phyloP scores from a whole-genome alignment of 2,797 vertebrate genomes.

The Scolopax rusticola region DNA sequence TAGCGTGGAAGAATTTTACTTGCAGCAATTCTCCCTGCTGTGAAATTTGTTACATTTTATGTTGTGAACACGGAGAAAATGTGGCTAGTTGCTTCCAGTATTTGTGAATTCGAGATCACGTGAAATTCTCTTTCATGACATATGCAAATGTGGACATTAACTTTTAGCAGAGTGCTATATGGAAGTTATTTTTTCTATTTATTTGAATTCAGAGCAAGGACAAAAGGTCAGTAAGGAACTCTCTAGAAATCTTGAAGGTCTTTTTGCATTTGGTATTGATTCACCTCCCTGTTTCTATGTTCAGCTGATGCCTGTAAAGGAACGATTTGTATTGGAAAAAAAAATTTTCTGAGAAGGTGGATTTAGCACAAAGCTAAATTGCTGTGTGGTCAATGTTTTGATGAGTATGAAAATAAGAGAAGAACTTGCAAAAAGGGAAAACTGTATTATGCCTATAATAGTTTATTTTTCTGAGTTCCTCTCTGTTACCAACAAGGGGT shows the following conservation, averaged over 20 bases:
- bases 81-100: background rate
- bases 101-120: background rate
- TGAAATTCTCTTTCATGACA: background rate
- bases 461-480: slow-evolving; percentile 7
- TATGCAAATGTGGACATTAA: background rate
- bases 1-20: background rate
- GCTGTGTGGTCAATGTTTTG: background rate
- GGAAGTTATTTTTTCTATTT: background rate
- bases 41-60: background rate
- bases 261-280: background rate
- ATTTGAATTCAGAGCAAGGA: background rate
- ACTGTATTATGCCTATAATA: background rate
- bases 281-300: background rate
- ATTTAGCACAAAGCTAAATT: background rate
- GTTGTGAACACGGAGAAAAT: background rate
- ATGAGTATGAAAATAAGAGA: background rate
- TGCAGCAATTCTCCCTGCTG: background rate
- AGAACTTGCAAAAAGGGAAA: background rate
- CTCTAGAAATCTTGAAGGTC: background rate
- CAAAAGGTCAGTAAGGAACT: background rate
- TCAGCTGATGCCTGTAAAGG: background rate
- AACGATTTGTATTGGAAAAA: background rate
- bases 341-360: background rate
- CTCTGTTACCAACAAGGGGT: background rate
- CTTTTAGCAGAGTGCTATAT: background rate